Evolutionary conservation across 2,113 vertebrate species (phyloP).

Genomic region (Coryphaenoides rupestris): DNA sequence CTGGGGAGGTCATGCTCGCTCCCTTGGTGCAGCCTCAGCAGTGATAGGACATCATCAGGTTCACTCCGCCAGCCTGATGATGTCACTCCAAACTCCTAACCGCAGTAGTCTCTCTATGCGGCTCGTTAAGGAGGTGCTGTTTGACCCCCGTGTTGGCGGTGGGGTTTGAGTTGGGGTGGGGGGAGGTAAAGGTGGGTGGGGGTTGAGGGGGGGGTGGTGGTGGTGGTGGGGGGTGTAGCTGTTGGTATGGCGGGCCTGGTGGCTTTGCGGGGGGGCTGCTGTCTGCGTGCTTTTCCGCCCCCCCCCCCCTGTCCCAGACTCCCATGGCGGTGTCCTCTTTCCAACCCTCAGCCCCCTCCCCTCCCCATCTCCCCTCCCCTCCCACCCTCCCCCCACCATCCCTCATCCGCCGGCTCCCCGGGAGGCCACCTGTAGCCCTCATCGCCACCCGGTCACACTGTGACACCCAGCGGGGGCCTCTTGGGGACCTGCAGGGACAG

Average conservation of each 20-base stretch:
- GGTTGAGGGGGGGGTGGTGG: conserved; percentile 45
- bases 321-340: conserved; percentile 53
- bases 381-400: conserved; percentile 32
- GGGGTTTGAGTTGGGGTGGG: conserved; percentile 44
- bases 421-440: not conserved
- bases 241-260: conserved; percentile 40
- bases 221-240: conserved; percentile 49
- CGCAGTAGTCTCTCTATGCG: too few relatives aligned
- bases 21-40: too few relatives aligned
- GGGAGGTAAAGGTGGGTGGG: conserved; percentile 8
- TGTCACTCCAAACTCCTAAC: too few relatives aligned
- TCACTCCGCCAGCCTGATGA: too few relatives aligned
- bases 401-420: not conserved
- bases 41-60: too few relatives aligned
- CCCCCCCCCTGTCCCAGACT: conserved; percentile 49
- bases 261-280: conserved; percentile 57
- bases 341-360: conserved; percentile 25
- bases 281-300: conserved; percentile 58
- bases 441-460: not conserved
- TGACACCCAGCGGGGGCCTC: not conserved
- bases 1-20: too few relatives aligned
- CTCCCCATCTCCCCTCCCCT: conserved; percentile 17
- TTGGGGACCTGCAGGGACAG: too few relatives aligned
- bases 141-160: conserved; percentile 37
- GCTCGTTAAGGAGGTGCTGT: conserved; percentile 21